Evolutionary conservation across 2,113 vertebrate genomes (phyloP).

Genomic region (Oxyruncus cristatus): DNA sequence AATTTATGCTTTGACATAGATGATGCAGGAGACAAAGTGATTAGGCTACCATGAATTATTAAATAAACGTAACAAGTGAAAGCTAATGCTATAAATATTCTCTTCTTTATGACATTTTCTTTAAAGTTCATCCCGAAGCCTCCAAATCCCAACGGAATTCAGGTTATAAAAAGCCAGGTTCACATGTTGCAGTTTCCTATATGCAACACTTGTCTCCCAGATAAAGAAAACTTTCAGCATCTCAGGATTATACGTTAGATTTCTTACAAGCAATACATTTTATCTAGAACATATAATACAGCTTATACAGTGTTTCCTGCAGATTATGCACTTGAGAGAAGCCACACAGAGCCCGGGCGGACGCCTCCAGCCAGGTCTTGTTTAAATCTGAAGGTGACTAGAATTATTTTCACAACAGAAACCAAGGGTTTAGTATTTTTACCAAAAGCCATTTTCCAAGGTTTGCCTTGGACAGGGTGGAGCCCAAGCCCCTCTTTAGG

Average conservation of each 20-base stretch:
- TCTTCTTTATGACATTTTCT: background rate
- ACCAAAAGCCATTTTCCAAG: background rate
- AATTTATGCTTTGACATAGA: background rate
- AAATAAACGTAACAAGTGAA: background rate
- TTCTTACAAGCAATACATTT: constrained; percentile 38
- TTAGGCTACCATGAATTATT: background rate
- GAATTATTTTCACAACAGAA: background rate
- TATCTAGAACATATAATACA: constrained; percentile 32
- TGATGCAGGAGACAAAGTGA: background rate
- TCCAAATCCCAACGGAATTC: background rate
- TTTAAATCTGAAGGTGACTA: background rate
- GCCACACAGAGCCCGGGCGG: background rate
- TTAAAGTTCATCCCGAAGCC: background rate
- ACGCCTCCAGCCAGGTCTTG: background rate
- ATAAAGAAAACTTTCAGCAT: background rate
- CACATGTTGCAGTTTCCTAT: background rate
- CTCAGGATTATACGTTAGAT: background rate
- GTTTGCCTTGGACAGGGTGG: background rate
- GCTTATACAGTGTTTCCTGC: background rate
- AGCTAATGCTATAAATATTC: background rate
- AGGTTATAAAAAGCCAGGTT: background rate
- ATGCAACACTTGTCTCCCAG: background rate
- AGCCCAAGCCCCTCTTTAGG: constrained; percentile 67
- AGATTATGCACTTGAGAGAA: background rate
- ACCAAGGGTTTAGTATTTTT: background rate